Percentiles rank a stretch among this genome's conserved stretches.
phyloP scores from a whole-genome alignment of 2,113 vertebrate species.

The Calypte anna region DNA sequence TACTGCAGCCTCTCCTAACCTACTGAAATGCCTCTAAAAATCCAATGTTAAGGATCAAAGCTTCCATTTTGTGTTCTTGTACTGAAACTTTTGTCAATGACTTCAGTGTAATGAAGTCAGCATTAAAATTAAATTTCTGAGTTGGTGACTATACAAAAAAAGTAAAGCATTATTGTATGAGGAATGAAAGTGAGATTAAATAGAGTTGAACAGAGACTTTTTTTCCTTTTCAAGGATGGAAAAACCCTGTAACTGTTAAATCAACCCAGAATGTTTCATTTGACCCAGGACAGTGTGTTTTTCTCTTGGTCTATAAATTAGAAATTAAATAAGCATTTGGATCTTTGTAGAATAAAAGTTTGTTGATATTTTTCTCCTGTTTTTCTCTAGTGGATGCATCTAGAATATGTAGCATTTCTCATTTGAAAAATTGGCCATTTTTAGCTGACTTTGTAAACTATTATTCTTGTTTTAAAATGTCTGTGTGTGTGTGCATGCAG shows the following conservation, averaged over 20 bases:
- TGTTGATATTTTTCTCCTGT: background rate
- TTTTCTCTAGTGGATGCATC: background rate
- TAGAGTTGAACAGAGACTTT: background rate
- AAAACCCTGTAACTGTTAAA: background rate
- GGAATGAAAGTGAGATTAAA: background rate
- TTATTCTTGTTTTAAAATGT: background rate
- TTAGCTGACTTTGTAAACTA: background rate
- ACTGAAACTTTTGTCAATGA: background rate
- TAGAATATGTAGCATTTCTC: background rate
- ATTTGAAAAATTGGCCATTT: background rate
- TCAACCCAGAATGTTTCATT: background rate
- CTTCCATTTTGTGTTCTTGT: background rate
- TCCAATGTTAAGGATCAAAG: background rate
- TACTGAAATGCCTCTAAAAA: background rate
- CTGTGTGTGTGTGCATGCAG: background rate
- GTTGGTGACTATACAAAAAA: background rate
- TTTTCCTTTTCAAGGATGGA: background rate
- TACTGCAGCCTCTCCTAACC: background rate
- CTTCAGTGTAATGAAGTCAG: background rate
- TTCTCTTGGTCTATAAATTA: background rate
- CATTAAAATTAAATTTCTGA: background rate
- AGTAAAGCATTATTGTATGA: background rate
- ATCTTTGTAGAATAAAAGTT: background rate
- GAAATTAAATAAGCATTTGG: background rate
- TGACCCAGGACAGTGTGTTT: background rate